Evolutionary conservation across 2,888 invertebrate species (phyloP), one percentile per base, ranked within the genome.

Genomic region (Sarcophaga caerulescens): DNA sequence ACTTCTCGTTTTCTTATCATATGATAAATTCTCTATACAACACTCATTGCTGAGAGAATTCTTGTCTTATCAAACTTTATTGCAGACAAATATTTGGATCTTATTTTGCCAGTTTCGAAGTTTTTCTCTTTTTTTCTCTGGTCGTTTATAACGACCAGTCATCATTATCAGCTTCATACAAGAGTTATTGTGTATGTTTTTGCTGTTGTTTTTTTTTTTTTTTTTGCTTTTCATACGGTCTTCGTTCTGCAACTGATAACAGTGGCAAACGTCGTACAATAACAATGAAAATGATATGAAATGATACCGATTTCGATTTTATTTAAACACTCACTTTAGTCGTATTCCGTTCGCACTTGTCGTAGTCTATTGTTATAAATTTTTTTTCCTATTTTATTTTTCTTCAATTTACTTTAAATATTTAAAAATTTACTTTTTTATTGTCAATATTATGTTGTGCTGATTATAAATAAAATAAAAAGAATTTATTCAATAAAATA

Each of bases 221-320:
- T n/a, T n/a, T n/a, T n/a, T n/a, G n/a, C n/a, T n/a, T n/a, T n/a
- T n/a, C n/a, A n/a, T 69, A 62, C 25, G 14, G 44, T 45, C 5
- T 60, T 69, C 52, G 52, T 63, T 59, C 19, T 59, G 69, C 60
- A 68, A 71, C 77, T 81, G 85, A 85, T 85, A 85, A 85, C 66
- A 81, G 73, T 11, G 70, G 62, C 57, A 70, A 81, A 65, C 21
- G 66, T 62, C 45, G 66, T 44, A 47, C 45, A 66, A 77, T 57
- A 77, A 70, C 65, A 65, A 44, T 76, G n/a, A 69, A 74, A 77
- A 71, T 68, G 66, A 75, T 82, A 85, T 71, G 69, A 85, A 69
- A 77, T 70, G 75, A 79, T 82, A 79, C 23, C 65, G 59, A 66
- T 85, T 74, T 70, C 52, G 14, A 60, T 70, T 77, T 71, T 14